Evolutionary conservation across 2,797 vertebrate genomes (phyloP).

Genomic region (Coracias cyanogaster): DNA sequence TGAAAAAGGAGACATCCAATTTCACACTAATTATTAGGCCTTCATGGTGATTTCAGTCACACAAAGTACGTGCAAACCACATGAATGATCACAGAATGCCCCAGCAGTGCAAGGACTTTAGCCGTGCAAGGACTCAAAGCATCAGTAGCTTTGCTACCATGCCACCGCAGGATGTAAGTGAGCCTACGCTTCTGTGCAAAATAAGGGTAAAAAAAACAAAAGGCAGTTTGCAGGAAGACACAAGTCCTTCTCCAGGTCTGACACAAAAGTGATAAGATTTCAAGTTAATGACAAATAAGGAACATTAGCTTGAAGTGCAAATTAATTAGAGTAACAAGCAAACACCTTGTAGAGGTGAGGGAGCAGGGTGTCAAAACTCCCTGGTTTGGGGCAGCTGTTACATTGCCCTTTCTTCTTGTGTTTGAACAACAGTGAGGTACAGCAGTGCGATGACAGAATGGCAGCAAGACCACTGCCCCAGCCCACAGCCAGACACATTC

Average conservation of each 20-base stretch:
- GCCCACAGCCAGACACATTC: background rate
- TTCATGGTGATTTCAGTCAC: background rate
- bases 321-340: background rate
- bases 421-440: background rate
- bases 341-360: background rate
- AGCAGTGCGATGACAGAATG: too few species aligned
- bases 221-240: background rate
- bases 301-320: background rate
- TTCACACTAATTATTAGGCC: conserved; percentile 4
- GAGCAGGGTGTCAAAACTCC: background rate
- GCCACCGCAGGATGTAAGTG: background rate
- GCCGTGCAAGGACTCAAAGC: rapidly evolving
- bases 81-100: background rate
- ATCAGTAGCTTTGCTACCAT: background rate
- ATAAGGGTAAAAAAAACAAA: background rate
- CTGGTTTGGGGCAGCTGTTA: background rate
- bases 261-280: background rate
- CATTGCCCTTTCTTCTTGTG: background rate
- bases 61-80: background rate
- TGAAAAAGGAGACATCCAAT: background rate
- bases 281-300: background rate
- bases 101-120: background rate
- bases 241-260: background rate
- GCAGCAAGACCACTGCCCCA: background rate
- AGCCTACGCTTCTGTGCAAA: background rate